Evolutionary conservation across 1,140 invertebrate genomes (phyloP), one percentile per base, ranked within the genome.

Genomic region (Andricus grossulariae): DNA sequence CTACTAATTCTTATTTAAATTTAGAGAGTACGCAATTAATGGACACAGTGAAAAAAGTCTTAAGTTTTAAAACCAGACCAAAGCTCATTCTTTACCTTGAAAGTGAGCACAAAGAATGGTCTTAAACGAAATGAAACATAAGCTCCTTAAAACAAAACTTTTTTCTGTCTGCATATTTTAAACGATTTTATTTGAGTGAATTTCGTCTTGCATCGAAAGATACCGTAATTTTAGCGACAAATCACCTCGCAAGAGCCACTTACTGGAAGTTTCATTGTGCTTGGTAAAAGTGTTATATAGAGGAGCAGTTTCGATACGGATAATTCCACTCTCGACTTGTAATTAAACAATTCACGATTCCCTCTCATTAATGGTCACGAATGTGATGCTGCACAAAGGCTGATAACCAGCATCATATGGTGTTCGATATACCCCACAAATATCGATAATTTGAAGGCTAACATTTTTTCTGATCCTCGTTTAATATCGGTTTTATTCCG

Each of bases 171-270:
- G 1, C 4, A 45, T 45, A 45, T 45, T 45, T 45, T 45, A 10
- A 8, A 45, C 8, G 10, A 11, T 45, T 39, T 11, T 12, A 60
- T 32, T 60, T 60, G 21, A 60, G 57, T 39, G 25, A 11, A 32
- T 32, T 60, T 32, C 25, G 57, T 25, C 39, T 60, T 60, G 55
- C 55, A 60, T 60, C 19, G 55, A 60, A 25, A 60, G 55, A 25
- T 13, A 60, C 21, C 21, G 21, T 25, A 25, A 13, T 15, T 60
- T 60, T 19, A 25, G 19, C 25, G 55, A 60, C 55, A 60, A 60
- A 60, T 60, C 55, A 60, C 12, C 55, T 60, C 19, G 55, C 55
- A 60, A 60, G 55, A 60, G 21, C 21, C 55, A 32, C 21, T 60
- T 60, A 60, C 57, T 4, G 57, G 39, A 60, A 60, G 57, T 60